Percentiles rank a stretch among this genome's conserved stretches.
Evolutionary conservation across 2,797 vertebrate genomes (phyloP).

Genomic region (Pogonophryne albipinna): DNA sequence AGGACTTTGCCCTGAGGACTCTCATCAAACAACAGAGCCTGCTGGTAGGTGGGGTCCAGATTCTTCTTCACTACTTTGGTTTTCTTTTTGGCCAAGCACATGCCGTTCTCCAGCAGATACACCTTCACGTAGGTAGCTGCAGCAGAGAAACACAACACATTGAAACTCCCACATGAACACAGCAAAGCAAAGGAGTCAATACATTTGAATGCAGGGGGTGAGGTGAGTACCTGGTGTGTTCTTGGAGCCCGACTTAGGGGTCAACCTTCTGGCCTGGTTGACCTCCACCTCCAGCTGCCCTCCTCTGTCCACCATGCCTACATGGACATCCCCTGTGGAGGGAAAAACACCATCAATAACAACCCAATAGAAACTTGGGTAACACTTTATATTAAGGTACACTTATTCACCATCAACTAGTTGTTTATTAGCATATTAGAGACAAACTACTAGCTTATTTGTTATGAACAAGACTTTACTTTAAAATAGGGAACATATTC

Average conservation of each 20-base stretch:
- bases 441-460: too few relatives aligned
- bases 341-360: neutral
- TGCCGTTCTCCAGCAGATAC: conserved; percentile 94
- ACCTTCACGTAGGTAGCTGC: conserved; percentile 97
- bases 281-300: conserved; percentile 97
- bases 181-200: neutral
- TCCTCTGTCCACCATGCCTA: conserved; percentile 92
- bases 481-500: too few relatives aligned
- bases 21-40: conserved; percentile 96
- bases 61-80: conserved; percentile 95
- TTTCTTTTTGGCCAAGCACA: conserved; percentile 97
- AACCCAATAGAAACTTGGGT: neutral
- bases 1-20: conserved; percentile 96
- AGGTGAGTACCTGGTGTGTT: conserved; percentile 89
- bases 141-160: conserved; percentile 2
- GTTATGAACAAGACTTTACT: too few relatives aligned
- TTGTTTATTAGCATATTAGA: too few relatives aligned
- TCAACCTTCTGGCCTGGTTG: conserved; percentile 94
- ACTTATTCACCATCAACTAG: too few relatives aligned
- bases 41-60: conserved; percentile 95
- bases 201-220: neutral
- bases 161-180: conserved; percentile 2
- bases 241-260: conserved; percentile 93
- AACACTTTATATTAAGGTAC: too few relatives aligned
- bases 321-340: conserved; percentile 91